Evolutionary conservation across 1,140 invertebrate genomes (phyloP), one percentile per base, ranked within the genome.

Genomic region (Anagrus nilaparvatae): DNA sequence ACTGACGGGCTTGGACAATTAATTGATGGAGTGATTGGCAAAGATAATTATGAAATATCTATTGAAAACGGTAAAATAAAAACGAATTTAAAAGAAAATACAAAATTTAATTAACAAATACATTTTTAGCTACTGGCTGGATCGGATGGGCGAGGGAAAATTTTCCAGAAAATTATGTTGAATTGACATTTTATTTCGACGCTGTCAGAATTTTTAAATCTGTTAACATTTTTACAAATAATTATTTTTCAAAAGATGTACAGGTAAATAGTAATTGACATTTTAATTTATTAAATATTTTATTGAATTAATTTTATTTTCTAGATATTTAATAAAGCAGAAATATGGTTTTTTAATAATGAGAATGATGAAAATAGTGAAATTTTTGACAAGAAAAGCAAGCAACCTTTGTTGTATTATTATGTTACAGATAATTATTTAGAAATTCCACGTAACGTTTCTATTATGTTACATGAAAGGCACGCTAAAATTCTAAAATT

Each of bases 11-110:
- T 87, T 3, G 84, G 84, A 7, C 72, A 77, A 41, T 67, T 87
- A 27, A 75, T 76, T 28, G 84, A 87, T 60, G 82, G 82, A 5
- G 73, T 77, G 51, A 64, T 70, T 40, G 82, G 82, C 12, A 65
- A 71, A 5, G 78, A 81, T 49, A 78, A 84, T 69, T 86, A 83
- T n/a, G n/a, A n/a, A n/a, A n/a, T n/a, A n/a, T n/a, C n/a, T n/a
- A n/a, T n/a, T n/a, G n/a, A n/a, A n/a, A n/a, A n/a, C n/a, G n/a
- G n/a, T n/a, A n/a, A n/a, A n/a, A n/a, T n/a, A n/a, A n/a, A n/a
- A n/a, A n/a, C n/a, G n/a, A n/a, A n/a, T n/a, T n/a, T n/a, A n/a
- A n/a, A n/a, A n/a, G n/a, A n/a, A n/a, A n/a, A n/a, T n/a, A n/a
- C n/a, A n/a, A n/a, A n/a, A n/a, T n/a, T n/a, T n/a, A 40, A 39